phyloP scores from a whole-genome alignment of 2,888 invertebrate genomes.

The Portevinia maculata region DNA sequence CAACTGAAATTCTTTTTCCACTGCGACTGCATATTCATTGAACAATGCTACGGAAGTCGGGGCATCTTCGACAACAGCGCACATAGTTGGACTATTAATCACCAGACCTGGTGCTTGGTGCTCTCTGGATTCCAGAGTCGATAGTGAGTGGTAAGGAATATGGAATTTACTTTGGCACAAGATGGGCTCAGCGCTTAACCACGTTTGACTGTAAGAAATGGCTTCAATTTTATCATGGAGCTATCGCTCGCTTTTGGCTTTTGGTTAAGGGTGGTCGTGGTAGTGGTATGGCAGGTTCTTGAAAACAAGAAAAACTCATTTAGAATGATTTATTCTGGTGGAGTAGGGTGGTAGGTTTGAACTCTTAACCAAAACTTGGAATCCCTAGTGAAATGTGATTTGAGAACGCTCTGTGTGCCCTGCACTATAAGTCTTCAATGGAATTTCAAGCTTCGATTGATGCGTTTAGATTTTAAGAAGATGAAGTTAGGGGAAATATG shows the following conservation, averaged over 20 bases:
- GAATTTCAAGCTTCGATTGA: constrained; percentile 57
- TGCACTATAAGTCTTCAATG: constrained; percentile 18
- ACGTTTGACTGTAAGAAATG: constrained; percentile 70
- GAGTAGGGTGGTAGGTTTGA: constrained; percentile 20
- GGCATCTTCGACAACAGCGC: constrained; percentile 40
- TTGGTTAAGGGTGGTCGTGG: constrained; percentile 6
- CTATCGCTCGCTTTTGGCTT: constrained; percentile 22
- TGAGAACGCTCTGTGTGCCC: constrained; percentile 3
- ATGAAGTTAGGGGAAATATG: constrained; percentile 36
- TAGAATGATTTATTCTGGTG: constrained; percentile 65
- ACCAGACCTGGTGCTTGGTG: constrained; percentile 42
- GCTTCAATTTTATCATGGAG: constrained; percentile 46
- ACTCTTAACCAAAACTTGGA: constrained; percentile 25
- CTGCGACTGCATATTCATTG: constrained; percentile 16
- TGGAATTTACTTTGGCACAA: constrained; percentile 58
- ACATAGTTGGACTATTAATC: constrained; percentile 63
- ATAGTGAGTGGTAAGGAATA: constrained; percentile 37
- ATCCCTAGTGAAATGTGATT: constrained; percentile 28
- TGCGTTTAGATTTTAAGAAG: constrained; percentile 38
- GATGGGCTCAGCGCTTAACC: constrained; percentile 42
- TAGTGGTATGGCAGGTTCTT: constrained; percentile 1
- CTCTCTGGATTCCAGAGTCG: constrained; percentile 36
- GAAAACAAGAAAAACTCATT: constrained; percentile 69
- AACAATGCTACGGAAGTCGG: constrained; percentile 52
- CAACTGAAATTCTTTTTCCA: constrained; percentile 14